Base-by-base conservation (phyloP, 1,140 invertebrate genomes). In the Thaumatotibia leucotreta region DNA sequence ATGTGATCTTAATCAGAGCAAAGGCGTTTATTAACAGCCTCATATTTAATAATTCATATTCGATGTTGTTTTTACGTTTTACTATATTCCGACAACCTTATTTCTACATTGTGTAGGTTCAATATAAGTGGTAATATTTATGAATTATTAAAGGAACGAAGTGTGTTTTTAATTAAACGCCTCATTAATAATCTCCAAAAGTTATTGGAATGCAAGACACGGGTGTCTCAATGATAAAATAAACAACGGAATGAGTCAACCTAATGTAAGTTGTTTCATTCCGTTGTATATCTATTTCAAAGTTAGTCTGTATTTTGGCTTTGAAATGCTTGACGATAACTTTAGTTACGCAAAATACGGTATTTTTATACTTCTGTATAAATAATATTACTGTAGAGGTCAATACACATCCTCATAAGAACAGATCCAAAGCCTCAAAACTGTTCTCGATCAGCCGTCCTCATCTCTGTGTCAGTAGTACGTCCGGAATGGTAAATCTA, bases 401-500 rank as follows among this genome's bases (percentile, higher is more conserved):
- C n/a, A n/a, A n/a, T n/a, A n/a, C 17, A 58, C 52, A 31, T 58
- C 52, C 52, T 58, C 24, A 58, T 58, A 27, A 11, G n/a, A 27
- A 31, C 39, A 20, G 29, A 58, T n/a, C 24, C 24, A 29, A 29
- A 27, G 11, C 23, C 23, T 58, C 49, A 52, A 29, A 58, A 27
- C 52, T 14, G 52, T 20, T 27, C 52, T 27, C 52, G 11, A 58
- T 58, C 52, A 58, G 52, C n/a, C 23, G 50, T n/a, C 11, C 50
- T 14, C 23, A 29, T 58, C 52, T 58, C 50, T 10, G 52, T 72
- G 54, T 64, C 63, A 58, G 50, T 66, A 45, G 45, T 45, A 20
- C 33, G 61, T 62, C 68, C 61, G 65, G 64, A 54, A 69, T 65
- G 62, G 63, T 65, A 27, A 14, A 14, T 29, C 6, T 45, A 0